Percentiles rank a stretch among this genome's conserved stretches.
phyloP scores from a whole-genome alignment of 2,888 invertebrate species.

The Dolichomitus sp. region DNA sequence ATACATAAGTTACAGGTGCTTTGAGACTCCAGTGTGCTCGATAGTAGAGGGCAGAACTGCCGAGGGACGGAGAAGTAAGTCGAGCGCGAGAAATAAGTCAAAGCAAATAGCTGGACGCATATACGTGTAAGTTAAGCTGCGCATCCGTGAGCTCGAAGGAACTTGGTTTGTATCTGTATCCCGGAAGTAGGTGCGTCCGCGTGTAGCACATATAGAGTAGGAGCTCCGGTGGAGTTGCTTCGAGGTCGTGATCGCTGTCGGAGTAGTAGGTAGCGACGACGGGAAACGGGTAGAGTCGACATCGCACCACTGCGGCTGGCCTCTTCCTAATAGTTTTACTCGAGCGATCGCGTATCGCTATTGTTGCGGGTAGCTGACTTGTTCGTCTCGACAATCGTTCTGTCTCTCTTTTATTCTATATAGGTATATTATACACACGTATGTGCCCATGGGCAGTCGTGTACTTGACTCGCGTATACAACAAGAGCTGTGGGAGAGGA shows the following conservation, averaged over 20 bases:
- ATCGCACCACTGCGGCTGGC: conserved; percentile 67
- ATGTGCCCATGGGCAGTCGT: conserved; percentile 35
- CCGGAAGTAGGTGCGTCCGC: conserved; percentile 64
- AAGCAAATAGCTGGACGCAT: conserved; percentile 36
- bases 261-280: conserved; percentile 37
- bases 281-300: conserved; percentile 56
- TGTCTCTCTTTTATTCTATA: conserved; percentile 2
- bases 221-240: conserved; percentile 45
- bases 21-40: not conserved
- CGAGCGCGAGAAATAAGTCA: conserved; percentile 49
- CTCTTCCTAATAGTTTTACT: conserved; percentile 76
- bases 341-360: conserved; percentile 78
- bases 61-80: conserved; percentile 6
- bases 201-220: conserved; percentile 14
- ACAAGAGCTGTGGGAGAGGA: conserved; percentile 84
- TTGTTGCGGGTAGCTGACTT: conserved; percentile 71
- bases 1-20: conserved; percentile 20
- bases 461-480: conserved; percentile 41
- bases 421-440: not conserved
- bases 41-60: not conserved
- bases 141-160: conserved; percentile 50
- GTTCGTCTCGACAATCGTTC: conserved; percentile 24
- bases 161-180: conserved; percentile 54
- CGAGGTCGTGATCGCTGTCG: conserved; percentile 43
- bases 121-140: conserved; percentile 29